Evolutionary conservation across 2,888 invertebrate genomes (phyloP).

Genomic region (Drosophila mimica): DNA sequence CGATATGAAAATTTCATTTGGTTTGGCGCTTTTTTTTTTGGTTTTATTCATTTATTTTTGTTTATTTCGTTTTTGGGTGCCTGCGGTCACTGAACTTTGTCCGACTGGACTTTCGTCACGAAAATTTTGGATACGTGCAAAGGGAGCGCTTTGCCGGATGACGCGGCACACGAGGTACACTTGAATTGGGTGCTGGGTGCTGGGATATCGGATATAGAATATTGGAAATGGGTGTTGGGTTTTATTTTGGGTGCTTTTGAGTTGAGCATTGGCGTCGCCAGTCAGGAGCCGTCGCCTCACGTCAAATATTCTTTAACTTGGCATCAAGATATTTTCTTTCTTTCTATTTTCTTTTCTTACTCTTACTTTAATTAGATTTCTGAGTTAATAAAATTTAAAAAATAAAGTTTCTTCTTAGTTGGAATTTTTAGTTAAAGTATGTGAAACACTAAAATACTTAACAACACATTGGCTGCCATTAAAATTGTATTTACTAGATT

Average conservation of each 20-base stretch:
- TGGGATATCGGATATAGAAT: neutral
- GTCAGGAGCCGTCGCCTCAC: too few relatives aligned
- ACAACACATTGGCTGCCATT: neutral
- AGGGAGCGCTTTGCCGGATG: constrained; percentile 31
- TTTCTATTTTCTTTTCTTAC: too few relatives aligned
- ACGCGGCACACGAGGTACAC: constrained; percentile 39
- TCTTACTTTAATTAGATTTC: neutral
- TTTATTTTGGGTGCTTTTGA: constrained; percentile 15
- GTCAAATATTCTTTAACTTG: neutral
- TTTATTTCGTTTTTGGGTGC: constrained; percentile 30
- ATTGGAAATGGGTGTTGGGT: neutral
- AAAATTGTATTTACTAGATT: neutral
- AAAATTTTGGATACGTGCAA: constrained; percentile 69
- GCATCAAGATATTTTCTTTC: too few relatives aligned
- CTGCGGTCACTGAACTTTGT: constrained; percentile 76
- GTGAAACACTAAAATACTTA: neutral
- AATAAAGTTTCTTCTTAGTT: neutral
- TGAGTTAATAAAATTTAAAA: neutral
- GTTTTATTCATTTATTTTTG: constrained; percentile 9
- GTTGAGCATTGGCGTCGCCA: neutral
- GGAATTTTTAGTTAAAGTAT: neutral
- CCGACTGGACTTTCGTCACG: constrained; percentile 80
- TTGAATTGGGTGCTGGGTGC: constrained; percentile 1
- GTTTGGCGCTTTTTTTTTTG: constrained; percentile 12
- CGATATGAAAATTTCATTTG: constrained; percentile 74